These are phyloP conservation scores for Meta bourneti DNA, from an alignment of 2,888 invertebrate genomes.

Conservation along the genomic window DNA sequence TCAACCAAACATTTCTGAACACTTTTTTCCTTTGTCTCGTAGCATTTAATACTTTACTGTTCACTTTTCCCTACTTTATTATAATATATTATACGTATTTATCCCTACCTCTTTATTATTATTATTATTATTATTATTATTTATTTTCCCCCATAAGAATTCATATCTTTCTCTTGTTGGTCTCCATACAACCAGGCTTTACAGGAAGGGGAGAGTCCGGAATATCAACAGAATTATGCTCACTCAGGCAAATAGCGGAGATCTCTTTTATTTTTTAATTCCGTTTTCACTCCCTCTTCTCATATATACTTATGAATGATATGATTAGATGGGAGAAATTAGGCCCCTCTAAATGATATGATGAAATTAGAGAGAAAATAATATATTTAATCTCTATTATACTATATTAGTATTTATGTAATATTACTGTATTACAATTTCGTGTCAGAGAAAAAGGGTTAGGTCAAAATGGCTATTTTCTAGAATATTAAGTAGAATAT, in stretches of 20 bases:
- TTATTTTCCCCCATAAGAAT: slow-evolving; percentile 22
- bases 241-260: slow-evolving; percentile 58
- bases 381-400: too few relatives aligned
- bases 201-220: slow-evolving; percentile 18
- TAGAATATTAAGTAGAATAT: too few relatives aligned
- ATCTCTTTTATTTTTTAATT: slow-evolving; percentile 21
- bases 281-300: slow-evolving; percentile 16
- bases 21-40: slow-evolving; percentile 26
- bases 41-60: slow-evolving; percentile 18
- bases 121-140: slow-evolving; percentile 32
- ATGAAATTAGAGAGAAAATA: too few relatives aligned
- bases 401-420: too few relatives aligned
- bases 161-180: slow-evolving; percentile 69
- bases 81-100: slow-evolving; percentile 56
- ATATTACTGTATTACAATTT: too few relatives aligned
- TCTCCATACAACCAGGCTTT: slow-evolving; percentile 52
- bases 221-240: slow-evolving; percentile 72
- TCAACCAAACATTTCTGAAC: slow-evolving; percentile 14
- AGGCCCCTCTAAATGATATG: slow-evolving; percentile 57
- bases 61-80: slow-evolving; percentile 27
- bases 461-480: too few relatives aligned
- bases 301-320: slow-evolving; percentile 72
- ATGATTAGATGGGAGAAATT: slow-evolving; percentile 50
- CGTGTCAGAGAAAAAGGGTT: too few relatives aligned
- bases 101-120: slow-evolving; percentile 1